Conservation (phyloP, 2,888 invertebrate species). For the Ormyrus rosae region DNA sequence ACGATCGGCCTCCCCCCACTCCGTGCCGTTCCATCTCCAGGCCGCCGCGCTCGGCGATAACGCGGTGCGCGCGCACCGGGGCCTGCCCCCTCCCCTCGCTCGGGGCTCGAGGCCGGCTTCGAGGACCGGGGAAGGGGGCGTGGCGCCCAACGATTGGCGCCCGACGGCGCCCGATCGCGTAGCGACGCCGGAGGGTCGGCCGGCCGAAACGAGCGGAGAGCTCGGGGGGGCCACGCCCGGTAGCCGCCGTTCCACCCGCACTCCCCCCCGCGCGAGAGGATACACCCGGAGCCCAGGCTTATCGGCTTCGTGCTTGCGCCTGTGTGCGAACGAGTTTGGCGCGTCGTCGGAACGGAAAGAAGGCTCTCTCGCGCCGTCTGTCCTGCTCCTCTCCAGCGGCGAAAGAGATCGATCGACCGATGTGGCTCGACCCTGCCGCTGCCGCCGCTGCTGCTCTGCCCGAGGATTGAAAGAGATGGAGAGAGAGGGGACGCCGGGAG, state of each 20-base stretch:
- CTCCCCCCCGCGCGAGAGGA: no score
- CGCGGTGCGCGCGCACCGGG: slow-evolving; percentile 45
- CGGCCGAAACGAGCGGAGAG: no score
- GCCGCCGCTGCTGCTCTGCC: slow-evolving; percentile 19
- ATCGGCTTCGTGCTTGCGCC: neutral
- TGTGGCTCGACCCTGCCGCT: slow-evolving; percentile 34
- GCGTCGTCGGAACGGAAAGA: neutral
- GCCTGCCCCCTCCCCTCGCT: neutral
- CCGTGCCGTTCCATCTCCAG: neutral
- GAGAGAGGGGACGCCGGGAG: slow-evolving; percentile 19
- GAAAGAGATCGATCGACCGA: slow-evolving; percentile 69
- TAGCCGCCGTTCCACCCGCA: no score
- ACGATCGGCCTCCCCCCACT: slow-evolving; percentile 63
- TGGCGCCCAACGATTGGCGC: neutral
- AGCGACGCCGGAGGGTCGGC: neutral
- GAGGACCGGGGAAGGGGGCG: neutral
- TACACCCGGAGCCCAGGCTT: neutral
- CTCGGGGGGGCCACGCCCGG: neutral
- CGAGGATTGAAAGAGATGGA: slow-evolving; percentile 29
- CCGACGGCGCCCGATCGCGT: neutral
- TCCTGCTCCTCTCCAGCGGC: slow-evolving; percentile 56
- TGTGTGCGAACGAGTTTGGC: no score
- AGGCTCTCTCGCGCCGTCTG: neutral
- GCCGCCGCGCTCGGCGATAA: neutral
- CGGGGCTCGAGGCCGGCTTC: neutral